Evolutionary conservation across 2,888 invertebrate genomes (phyloP), one percentile per base, ranked within the genome.

Genomic region (Amiota minor): DNA sequence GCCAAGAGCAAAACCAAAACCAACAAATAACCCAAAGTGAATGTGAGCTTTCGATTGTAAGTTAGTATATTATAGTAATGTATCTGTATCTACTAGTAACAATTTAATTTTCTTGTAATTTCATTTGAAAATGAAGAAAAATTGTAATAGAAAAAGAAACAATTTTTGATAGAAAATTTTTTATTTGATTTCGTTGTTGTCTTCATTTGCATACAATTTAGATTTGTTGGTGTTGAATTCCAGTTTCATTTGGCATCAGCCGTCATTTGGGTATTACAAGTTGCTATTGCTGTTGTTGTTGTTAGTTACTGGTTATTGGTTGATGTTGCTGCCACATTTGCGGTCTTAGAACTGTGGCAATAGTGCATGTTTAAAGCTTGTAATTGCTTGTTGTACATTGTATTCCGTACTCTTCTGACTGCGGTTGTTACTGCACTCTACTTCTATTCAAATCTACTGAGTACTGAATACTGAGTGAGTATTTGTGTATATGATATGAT

Each of bases 41-140:
- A 83, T 83, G 83, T 83, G 83, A n/a, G n/a, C n/a, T 84, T 72
- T 59, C 69, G 50, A 73, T 71, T 73, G 73, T 50, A 62, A 14
- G 67, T 68, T 23, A 53, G n/a, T 68, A 50, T 49, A 67, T 67
- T 67, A 50, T 23, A 35, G 0, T 35, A 35, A 35, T 35, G 4
- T 35, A 35, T 35, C 35, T 35, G 35, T 35, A 35, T 35, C 6
- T 35, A 8, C 35, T 35, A 35, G 35, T 35, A 35, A 35, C 67
- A 20, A 68, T 53, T 68, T 68, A 50, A 68, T 68, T 62, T 23
- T 62, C 18, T 62, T 23, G 9, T 12, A 45, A 59, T 59, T 68
- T 53, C 53, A 53, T 35, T 35, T 35, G 4, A 35, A 35, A 35
- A 35, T 35, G 35, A 35, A 35, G 4, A 35, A 35, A 35, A 35